Conservation (phyloP, 1,140 invertebrate genomes). For the Ostrea denselamellosa region DNA sequence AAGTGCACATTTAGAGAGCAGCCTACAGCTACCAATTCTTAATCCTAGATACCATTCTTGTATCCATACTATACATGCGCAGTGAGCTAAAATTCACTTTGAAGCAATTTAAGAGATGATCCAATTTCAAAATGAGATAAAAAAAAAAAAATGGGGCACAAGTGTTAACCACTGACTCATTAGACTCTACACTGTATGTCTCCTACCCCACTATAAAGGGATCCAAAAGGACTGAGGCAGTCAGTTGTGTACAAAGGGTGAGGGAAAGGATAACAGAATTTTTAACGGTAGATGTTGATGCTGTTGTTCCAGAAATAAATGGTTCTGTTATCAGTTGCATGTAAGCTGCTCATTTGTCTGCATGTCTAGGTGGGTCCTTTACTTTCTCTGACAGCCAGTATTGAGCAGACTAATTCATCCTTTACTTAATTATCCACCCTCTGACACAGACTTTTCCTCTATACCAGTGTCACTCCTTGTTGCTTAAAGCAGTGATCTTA, state of each 20-base stretch:
- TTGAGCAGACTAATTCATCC: slow-evolving; percentile 24
- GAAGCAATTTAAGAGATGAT: background rate
- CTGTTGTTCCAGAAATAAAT: background rate
- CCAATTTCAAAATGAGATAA: background rate
- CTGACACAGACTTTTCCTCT: background rate
- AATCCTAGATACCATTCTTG: slow-evolving; percentile 2
- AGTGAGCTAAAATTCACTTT: background rate
- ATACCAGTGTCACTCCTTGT: slow-evolving; percentile 11
- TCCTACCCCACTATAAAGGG: no score
- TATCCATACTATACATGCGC: background rate
- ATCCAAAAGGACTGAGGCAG: no score
- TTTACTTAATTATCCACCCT: background rate
- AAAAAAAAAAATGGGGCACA: background rate
- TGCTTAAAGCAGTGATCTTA: background rate
- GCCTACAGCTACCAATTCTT: background rate
- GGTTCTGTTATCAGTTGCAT: slow-evolving; percentile 1
- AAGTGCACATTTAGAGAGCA: slow-evolving; percentile 16
- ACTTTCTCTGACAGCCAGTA: slow-evolving; percentile 1
- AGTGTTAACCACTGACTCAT: no score
- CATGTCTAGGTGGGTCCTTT: background rate
- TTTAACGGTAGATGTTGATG: no score
- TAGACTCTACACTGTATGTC: no score
- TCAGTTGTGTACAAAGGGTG: no score
- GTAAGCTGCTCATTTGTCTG: background rate
- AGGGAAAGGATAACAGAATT: no score